phyloP scores from a whole-genome alignment of 2,797 vertebrate species.

The Nannoperca australis region DNA sequence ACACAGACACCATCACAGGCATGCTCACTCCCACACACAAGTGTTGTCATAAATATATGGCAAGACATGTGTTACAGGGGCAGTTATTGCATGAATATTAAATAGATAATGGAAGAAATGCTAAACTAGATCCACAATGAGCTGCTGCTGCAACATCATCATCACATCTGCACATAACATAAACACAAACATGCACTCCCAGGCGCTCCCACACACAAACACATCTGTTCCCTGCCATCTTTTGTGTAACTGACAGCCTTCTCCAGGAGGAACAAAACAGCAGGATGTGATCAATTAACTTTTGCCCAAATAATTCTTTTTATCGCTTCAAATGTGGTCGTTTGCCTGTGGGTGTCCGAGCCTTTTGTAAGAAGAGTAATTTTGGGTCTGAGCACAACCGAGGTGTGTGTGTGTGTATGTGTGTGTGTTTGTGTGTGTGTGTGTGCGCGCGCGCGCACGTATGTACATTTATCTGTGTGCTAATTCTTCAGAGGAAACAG shows the following conservation, averaged over 20 bases:
- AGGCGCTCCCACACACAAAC: conserved; percentile 17
- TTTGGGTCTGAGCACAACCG: conserved; percentile 22
- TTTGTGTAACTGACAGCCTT: conserved; percentile 49
- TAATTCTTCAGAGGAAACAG: conserved; percentile 46
- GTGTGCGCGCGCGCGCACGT: neutral
- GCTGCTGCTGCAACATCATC: conserved; percentile 1
- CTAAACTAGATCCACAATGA: neutral
- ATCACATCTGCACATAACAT: neutral
- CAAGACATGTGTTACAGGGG: conserved; percentile 16
- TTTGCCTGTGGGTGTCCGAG: conserved; percentile 53
- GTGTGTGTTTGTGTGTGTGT: neutral
- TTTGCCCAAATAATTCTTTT: conserved; percentile 65
- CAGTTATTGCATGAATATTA: conserved; percentile 41
- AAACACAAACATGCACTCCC: neutral
- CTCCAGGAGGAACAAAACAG: conserved; percentile 55
- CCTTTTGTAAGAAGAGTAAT: conserved; percentile 37
- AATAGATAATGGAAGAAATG: conserved; percentile 29
- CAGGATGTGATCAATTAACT: conserved; percentile 71
- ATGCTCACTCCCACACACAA: conserved; percentile 23
- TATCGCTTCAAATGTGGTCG: conserved; percentile 33
- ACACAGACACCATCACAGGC: conserved; percentile 7
- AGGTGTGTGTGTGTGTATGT: neutral
- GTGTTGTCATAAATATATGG: conserved; percentile 34
- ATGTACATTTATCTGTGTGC: conserved; percentile 4
- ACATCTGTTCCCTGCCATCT: conserved; percentile 20